Base-by-base conservation (phyloP, 2,888 invertebrate genomes). In the Drosophila emarginata region DNA sequence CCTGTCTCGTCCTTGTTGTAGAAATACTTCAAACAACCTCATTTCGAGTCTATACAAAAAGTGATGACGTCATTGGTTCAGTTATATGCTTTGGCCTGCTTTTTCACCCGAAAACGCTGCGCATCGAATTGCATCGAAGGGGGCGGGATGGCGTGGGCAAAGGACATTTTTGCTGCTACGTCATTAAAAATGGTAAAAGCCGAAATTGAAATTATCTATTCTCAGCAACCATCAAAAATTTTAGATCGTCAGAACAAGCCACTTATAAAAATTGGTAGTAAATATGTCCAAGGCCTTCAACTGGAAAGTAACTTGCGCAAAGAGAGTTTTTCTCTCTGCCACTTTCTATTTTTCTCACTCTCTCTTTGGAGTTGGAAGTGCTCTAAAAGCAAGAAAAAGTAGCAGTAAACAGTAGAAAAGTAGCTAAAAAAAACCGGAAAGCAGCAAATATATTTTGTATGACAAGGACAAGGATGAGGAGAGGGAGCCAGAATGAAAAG, bases 11-110 rank as follows among this genome's bases (percentile, higher is more conserved):
- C 73, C 67, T 62, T 40, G 75, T 58, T 68, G 64, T 62, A 65
- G 76, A 86, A 86, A 80, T 78, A 86, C 84, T 83, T 83, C 79
- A 75, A 79, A 81, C 80, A 84, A 87, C 84, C 87, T 87, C 81
- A 84, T 87, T 80, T 81, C 77, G 79, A 81, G 74, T 64, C 50
- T 52, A 56, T 52, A 69, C 57, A 69, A 60, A 37, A 26, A 57
- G 45, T 72, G 74, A 79, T 87, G 87, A 87, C 87, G 87, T 87
- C 87, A 87, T 88, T 87, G 89, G 89, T 87, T 78, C 66, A 62
- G 78, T 76, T 76, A 39, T 83, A 58, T 67, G 74, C 76, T 76
- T 84, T 82, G 26, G 28, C 60, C 61, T 40, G 76, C 80, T 74
- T 79, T 61, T 83, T 81, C 87, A 87, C 64, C 52, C 54, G 59